These are phyloP conservation scores for Pammene aurita DNA, from an alignment of 2,888 invertebrate genomes.

Conservation along the genomic window DNA sequence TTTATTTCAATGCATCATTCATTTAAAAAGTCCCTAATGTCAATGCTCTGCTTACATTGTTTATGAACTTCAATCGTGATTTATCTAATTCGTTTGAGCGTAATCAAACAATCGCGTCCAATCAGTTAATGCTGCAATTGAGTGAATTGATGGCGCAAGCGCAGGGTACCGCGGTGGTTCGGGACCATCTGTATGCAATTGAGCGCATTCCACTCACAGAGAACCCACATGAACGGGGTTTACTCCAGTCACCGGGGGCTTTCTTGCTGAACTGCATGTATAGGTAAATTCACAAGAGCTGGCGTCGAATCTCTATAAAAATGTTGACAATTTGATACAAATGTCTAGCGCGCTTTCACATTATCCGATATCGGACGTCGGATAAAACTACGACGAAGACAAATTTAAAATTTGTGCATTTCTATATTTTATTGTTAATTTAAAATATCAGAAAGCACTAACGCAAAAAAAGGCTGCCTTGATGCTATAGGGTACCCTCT, in stretches of 20 bases:
- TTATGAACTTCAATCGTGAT: conserved; percentile 15
- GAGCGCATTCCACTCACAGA: conserved; percentile 54
- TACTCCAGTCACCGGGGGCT: not conserved
- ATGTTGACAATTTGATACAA: no score
- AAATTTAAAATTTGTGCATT: no score
- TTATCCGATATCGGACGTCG: no score
- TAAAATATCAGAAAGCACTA: no score
- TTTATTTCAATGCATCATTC: not conserved
- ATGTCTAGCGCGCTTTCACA: no score
- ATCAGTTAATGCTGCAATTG: conserved; percentile 38
- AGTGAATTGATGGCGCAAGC: conserved; percentile 54
- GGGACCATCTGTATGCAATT: conserved; percentile 63
- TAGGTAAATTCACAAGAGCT: not conserved
- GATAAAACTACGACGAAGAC: no score
- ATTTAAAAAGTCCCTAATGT: not conserved
- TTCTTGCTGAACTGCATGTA: not conserved
- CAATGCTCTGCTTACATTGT: conserved; percentile 3
- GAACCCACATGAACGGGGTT: conserved; percentile 12
- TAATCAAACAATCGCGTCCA: conserved; percentile 32
- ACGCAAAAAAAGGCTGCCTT: no score
- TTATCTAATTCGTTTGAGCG: conserved; percentile 18
- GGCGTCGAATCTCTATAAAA: not conserved
- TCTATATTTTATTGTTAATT: no score
- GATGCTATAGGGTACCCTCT: no score
- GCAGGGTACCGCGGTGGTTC: conserved; percentile 44